phyloP scores from a whole-genome alignment of 2,888 invertebrate species.

The Amphipoea oculea region DNA sequence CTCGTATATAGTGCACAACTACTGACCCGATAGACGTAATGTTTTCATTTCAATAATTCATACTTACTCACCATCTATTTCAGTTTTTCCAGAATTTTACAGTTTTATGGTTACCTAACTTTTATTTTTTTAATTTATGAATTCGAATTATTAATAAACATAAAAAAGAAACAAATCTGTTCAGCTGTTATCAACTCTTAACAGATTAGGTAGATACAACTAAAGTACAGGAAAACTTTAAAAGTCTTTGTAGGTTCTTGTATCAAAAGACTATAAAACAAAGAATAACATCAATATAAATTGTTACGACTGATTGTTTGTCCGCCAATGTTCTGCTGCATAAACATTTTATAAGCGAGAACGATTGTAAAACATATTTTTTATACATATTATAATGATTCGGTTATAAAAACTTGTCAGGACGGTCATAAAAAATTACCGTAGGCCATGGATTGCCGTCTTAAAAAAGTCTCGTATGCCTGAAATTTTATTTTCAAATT shows the following conservation, averaged over 20 bases:
- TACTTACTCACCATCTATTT: no score
- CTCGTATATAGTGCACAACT: no score
- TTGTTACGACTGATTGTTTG: constrained; percentile 1
- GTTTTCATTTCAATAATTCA: no score
- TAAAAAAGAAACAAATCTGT: background rate
- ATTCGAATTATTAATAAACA: background rate
- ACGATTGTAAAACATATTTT: constrained; percentile 18
- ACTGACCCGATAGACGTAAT: background rate
- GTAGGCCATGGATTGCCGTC: background rate
- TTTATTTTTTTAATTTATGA: no score
- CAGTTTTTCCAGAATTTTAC: no score
- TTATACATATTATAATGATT: constrained; percentile 5
- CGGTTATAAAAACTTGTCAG: constrained; percentile 15
- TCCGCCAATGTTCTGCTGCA: constrained; percentile 4
- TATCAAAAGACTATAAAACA: background rate
- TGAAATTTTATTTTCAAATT: background rate
- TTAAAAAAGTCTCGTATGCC: background rate
- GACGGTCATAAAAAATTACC: constrained; percentile 3
- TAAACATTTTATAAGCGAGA: constrained; percentile 38
- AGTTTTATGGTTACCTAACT: no score
- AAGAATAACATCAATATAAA: background rate
- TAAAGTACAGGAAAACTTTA: background rate
- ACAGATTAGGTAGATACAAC: background rate
- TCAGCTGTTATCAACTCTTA: background rate
- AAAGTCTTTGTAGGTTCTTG: background rate